Percentiles rank a stretch among this genome's conserved stretches.
Evolutionary conservation across 2,113 vertebrate genomes (phyloP).

Genomic region (Erythrolamprus reginae): DNA sequence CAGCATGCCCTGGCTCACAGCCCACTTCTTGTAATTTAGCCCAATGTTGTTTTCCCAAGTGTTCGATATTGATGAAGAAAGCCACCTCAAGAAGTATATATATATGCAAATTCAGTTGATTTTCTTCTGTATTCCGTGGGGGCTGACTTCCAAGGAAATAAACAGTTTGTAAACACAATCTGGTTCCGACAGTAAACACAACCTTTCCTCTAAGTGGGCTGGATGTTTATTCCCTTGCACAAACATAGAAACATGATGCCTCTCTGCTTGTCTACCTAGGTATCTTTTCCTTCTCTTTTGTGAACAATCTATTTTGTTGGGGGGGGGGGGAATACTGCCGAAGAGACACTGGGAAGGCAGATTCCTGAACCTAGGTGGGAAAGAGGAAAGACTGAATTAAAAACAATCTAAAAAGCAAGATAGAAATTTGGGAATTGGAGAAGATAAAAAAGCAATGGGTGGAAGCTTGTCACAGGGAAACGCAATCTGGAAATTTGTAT

Average conservation of each 20-base stretch:
- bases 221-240: not conserved
- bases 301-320: not conserved
- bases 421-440: not conserved
- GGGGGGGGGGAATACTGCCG: rapidly evolving
- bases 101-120: not conserved
- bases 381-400: not conserved
- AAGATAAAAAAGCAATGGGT: not conserved
- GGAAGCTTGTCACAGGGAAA: not conserved
- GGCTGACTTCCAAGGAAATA: not conserved
- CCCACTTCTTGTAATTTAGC: not conserved
- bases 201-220: not conserved
- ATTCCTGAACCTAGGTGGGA: not conserved
- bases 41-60: not conserved
- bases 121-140: not conserved
- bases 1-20: not conserved
- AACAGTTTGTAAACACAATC: not conserved
- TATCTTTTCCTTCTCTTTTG: not conserved
- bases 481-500: too few species aligned
- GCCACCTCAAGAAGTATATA: not conserved
- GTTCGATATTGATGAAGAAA: not conserved
- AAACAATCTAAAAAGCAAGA: not conserved
- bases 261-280: not conserved
- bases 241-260: not conserved
- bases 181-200: not conserved
- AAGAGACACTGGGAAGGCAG: not conserved